Evolutionary conservation across 30 jellyfish, hydroid and myxozoan genomes (phyloP), one percentile per base, ranked within the genome.

Genomic region (Hydractinia echinata): DNA sequence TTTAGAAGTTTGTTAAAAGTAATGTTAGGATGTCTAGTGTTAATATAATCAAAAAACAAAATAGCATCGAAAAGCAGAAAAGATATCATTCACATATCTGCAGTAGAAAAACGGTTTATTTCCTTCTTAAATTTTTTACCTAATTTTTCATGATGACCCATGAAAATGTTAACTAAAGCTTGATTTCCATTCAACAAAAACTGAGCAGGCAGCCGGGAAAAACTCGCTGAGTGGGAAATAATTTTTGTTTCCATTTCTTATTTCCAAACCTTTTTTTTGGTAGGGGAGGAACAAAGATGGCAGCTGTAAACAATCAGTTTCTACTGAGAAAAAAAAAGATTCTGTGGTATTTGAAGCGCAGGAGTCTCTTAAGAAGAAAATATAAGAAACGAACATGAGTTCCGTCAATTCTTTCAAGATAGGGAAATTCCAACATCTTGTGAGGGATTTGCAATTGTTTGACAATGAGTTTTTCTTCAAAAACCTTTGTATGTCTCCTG

Each of bases 131-230:
- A n/a, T n/a, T n/a, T n/a, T n/a, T n/a, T n/a, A n/a, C n/a, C n/a
- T n/a, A n/a, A n/a, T n/a, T n/a, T n/a, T n/a, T n/a, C n/a, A n/a
- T n/a, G n/a, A n/a, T n/a, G n/a, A n/a, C n/a, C n/a, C n/a, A n/a
- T n/a, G n/a, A n/a, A n/a, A n/a, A n/a, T n/a, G n/a, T n/a, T n/a
- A n/a, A n/a, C n/a, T 56, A 56, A 56, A 56, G 68, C 13, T n/a
- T 56, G 68, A 56, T 56, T 56, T 56, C 68, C 68, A 56, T 56
- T 56, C 68, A 56, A 56, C 68, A n/a, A 56, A 56, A 56, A 56
- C 68, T 56, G 68, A 56, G 68, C 68, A n/a, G 68, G 68, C 68
- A n/a, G 68, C 13, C 68, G 68, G 68, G n/a, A 10, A 56, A 56
- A 9, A 9, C 10, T n/a, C 68, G 68, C 68, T 56, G 68, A 56